These are phyloP conservation scores for Ochotona curzoniae DNA, from an alignment of 2,113 vertebrate genomes.

Conservation along the genomic window DNA sequence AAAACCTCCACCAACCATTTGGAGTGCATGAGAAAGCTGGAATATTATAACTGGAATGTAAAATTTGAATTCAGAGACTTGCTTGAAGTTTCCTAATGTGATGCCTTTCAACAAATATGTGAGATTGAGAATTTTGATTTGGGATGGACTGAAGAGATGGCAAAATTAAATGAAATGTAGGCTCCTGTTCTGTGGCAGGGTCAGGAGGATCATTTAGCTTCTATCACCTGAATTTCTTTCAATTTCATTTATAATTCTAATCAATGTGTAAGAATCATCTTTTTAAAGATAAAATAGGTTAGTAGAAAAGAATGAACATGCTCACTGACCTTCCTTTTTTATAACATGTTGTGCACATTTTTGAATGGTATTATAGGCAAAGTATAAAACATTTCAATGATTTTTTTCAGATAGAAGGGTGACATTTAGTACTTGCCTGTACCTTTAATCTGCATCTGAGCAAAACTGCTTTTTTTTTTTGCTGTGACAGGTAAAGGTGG, in stretches of 20 bases:
- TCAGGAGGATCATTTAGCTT: not conserved
- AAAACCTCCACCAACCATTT: not conserved
- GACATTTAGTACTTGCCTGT: not conserved
- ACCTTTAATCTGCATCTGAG: not conserved
- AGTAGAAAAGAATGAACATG: not conserved
- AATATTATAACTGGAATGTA: not conserved
- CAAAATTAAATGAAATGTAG: not conserved
- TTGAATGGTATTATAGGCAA: conserved; percentile 28
- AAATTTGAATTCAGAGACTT: conserved; percentile 53
- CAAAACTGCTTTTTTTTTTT: not conserved
- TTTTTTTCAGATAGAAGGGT: not conserved
- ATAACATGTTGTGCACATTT: not conserved
- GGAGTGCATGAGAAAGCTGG: conserved; percentile 6
- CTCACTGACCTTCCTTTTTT: not conserved
- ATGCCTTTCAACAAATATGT: conserved; percentile 20
- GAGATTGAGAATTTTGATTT: conserved; percentile 19
- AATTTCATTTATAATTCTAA: not conserved
- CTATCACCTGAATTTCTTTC: not conserved
- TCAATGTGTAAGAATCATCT: not conserved
- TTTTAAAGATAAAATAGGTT: not conserved
- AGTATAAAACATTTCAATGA: conserved; percentile 10
- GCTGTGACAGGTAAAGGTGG: not conserved
- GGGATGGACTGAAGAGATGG: not conserved
- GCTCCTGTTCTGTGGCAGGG: not conserved
- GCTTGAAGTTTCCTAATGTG: conserved; percentile 1